Conservation (phyloP, 2,797 vertebrate genomes). For the Eidolon dupreanum region DNA sequence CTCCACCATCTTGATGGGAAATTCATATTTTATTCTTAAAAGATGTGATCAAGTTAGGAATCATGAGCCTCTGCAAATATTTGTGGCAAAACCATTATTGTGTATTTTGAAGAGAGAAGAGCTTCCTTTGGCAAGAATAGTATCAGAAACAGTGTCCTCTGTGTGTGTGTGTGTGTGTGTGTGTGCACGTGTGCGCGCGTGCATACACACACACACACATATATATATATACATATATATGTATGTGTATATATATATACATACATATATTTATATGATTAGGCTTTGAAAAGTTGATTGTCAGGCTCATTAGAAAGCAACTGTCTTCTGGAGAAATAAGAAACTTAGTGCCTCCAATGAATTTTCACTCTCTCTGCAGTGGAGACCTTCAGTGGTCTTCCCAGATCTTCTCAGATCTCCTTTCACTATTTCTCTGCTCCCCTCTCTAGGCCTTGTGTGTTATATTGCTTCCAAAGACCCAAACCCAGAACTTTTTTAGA, state of each 20-base stretch:
- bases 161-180: too few relatives aligned
- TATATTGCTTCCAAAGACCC: not conserved
- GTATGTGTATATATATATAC: too few relatives aligned
- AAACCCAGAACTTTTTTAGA: not conserved
- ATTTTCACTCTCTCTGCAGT: not conserved
- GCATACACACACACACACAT: too few relatives aligned
- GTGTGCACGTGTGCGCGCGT: too few relatives aligned
- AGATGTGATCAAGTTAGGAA: not conserved
- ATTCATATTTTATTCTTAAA: not conserved
- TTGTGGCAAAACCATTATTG: not conserved
- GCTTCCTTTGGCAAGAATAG: not conserved
- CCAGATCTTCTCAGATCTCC: not conserved
- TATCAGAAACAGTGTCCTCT: not conserved
- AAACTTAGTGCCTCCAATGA: not conserved
- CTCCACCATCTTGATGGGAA: too few relatives aligned
- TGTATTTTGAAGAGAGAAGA: not conserved
- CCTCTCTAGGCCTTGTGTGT: not conserved
- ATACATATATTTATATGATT: not conserved
- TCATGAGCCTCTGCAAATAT: not conserved
- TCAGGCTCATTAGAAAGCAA: not conserved
- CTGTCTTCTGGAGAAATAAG: not conserved
- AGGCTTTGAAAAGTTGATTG: not conserved
- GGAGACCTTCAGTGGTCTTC: not conserved
- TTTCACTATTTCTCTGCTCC: not conserved
- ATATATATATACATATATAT: too few relatives aligned